Evolutionary conservation across 2,888 invertebrate species (phyloP).

Genomic region (Ametastegia equiseti): DNA sequence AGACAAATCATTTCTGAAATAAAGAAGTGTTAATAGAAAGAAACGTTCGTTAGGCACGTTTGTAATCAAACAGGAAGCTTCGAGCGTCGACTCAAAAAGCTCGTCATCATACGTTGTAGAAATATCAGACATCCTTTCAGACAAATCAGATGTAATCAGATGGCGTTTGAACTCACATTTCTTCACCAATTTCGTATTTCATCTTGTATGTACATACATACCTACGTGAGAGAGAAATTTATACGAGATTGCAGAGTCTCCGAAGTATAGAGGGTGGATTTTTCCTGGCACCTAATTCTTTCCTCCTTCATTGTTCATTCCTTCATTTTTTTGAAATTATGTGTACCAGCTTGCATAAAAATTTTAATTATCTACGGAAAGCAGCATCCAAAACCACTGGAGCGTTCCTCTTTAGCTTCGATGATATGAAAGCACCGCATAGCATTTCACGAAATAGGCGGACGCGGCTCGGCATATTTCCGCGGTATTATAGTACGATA

Average conservation of each 20-base stretch:
- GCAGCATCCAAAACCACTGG: background rate
- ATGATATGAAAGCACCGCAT: constrained; percentile 30
- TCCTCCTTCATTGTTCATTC: background rate
- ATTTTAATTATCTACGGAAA: constrained; percentile 8
- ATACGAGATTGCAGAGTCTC: background rate
- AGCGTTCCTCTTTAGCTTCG: background rate
- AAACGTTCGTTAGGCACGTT: background rate
- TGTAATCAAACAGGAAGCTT: background rate
- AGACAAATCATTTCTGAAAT: background rate
- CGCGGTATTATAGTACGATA: constrained; percentile 35
- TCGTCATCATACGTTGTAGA: background rate
- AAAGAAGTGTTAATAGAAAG: background rate
- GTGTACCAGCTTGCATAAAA: background rate
- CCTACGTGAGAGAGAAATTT: background rate
- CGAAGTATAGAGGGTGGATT: background rate
- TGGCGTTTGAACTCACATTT: background rate
- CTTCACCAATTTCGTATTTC: background rate
- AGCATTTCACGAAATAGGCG: constrained; percentile 31
- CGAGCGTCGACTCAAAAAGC: background rate
- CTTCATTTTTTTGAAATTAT: background rate
- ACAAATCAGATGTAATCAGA: background rate
- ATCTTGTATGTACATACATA: background rate
- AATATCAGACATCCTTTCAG: background rate
- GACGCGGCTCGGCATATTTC: constrained; percentile 38
- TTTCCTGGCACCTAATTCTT: background rate